phyloP scores from a whole-genome alignment of 2,888 invertebrate species.

The Linnaemya vulpina region DNA sequence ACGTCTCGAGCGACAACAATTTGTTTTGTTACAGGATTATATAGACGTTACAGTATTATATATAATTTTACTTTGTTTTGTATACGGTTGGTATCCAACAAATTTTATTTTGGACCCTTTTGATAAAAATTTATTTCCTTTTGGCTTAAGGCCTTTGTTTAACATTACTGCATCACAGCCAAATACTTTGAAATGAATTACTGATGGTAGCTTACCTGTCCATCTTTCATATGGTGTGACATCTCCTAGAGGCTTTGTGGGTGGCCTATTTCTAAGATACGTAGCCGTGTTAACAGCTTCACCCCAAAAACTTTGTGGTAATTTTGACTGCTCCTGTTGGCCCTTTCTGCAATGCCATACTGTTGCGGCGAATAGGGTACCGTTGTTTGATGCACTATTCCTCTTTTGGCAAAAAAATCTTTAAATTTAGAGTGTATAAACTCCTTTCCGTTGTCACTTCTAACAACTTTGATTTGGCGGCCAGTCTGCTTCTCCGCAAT shows the following conservation, averaged over 20 bases:
- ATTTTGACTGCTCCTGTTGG: background rate
- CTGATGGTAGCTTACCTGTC: too few relatives aligned
- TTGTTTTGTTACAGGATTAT: background rate
- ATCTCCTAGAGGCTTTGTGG: too few relatives aligned
- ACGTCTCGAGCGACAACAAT: too few relatives aligned
- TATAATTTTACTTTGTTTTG: too few relatives aligned
- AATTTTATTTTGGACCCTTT: too few relatives aligned
- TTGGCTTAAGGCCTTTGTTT: background rate
- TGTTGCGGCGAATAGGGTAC: background rate
- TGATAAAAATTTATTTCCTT: too few relatives aligned
- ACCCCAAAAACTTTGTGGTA: background rate
- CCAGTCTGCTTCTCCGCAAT: too few relatives aligned
- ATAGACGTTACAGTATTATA: background rate
- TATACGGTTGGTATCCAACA: background rate
- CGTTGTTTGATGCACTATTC: conserved; percentile 1
- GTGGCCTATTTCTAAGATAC: too few relatives aligned
- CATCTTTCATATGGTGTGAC: too few relatives aligned
- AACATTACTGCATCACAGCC: background rate
- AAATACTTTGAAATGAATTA: too few relatives aligned
- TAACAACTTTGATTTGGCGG: too few relatives aligned
- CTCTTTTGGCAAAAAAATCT: background rate
- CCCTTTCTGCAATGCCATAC: conserved; percentile 5
- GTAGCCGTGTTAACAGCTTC: background rate
- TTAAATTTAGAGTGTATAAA: background rate
- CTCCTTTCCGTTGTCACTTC: too few relatives aligned